Evolutionary conservation across 2,797 vertebrate species (phyloP).

Genomic region (Delichon dasypus): DNA sequence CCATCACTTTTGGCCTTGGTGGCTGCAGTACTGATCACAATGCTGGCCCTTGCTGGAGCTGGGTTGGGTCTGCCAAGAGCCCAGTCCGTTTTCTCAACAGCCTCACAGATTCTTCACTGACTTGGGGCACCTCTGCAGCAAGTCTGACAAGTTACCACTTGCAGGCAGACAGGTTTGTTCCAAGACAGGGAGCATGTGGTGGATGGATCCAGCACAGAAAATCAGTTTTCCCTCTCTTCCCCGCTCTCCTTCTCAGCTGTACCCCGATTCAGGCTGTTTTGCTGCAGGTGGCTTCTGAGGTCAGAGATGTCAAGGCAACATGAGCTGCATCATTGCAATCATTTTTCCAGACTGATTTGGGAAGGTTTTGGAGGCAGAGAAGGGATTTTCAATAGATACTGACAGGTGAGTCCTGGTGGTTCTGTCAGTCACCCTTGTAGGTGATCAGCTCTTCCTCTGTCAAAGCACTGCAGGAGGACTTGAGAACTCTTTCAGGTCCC

Average conservation of each 20-base stretch:
- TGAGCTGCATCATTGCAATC: neutral
- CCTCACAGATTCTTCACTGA: accelerated
- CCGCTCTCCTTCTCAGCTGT: neutral
- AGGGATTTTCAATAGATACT: neutral
- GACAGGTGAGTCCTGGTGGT: neutral
- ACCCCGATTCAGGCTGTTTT: neutral
- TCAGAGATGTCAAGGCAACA: neutral
- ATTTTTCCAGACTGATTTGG: neutral
- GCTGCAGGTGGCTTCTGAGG: neutral
- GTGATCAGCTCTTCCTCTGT: conserved; percentile 8
- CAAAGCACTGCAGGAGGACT: neutral
- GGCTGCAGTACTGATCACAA: neutral
- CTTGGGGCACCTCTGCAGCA: neutral
- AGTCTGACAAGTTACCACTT: neutral
- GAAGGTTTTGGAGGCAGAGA: neutral
- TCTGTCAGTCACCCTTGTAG: conserved; percentile 2
- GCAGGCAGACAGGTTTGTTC: neutral
- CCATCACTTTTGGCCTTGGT: neutral
- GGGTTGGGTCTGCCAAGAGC: neutral
- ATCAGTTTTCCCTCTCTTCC: neutral
- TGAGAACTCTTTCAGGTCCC: neutral
- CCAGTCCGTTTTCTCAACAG: neutral
- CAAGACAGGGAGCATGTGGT: neutral
- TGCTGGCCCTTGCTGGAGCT: neutral
- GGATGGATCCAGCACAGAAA: neutral